Evolutionary conservation across 2,797 vertebrate species (phyloP).

Genomic region (Halcyon smyrnensis): DNA sequence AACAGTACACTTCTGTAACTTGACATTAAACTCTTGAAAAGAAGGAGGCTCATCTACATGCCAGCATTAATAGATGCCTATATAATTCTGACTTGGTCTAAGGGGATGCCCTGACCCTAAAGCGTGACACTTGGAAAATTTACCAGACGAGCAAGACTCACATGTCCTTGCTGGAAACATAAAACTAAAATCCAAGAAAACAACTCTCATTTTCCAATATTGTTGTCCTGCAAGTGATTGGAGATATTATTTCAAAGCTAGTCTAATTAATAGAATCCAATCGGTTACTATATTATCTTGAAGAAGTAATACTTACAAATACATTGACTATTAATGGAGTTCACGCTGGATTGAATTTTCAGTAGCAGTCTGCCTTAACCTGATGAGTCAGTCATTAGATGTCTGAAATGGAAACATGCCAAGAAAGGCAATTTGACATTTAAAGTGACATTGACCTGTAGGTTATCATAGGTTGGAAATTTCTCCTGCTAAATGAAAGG

Average conservation of each 20-base stretch:
- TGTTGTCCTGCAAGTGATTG: background rate
- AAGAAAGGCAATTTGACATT: constrained; percentile 19
- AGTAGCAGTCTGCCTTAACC: background rate
- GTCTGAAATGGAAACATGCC: constrained; percentile 12
- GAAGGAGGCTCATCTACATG: background rate
- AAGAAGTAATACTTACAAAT: background rate
- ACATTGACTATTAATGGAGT: background rate
- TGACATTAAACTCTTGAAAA: background rate
- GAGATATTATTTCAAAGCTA: background rate
- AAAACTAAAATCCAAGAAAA: background rate
- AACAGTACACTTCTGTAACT: background rate
- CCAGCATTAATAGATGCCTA: background rate
- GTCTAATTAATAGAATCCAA: background rate
- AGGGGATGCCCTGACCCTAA: no score
- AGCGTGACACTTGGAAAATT: background rate
- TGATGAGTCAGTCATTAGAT: constrained; percentile 31
- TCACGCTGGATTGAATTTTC: background rate
- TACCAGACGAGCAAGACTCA: background rate
- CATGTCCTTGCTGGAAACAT: background rate
- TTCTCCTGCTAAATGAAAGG: constrained; percentile 20
- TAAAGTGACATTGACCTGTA: constrained; percentile 54
- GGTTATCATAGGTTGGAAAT: constrained; percentile 42
- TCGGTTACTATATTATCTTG: background rate
- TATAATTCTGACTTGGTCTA: background rate
- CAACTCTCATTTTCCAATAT: background rate